Evolutionary conservation across 2,888 invertebrate genomes (phyloP), one percentile per base, ranked within the genome.

Genomic region (Steinernema scapterisci): DNA sequence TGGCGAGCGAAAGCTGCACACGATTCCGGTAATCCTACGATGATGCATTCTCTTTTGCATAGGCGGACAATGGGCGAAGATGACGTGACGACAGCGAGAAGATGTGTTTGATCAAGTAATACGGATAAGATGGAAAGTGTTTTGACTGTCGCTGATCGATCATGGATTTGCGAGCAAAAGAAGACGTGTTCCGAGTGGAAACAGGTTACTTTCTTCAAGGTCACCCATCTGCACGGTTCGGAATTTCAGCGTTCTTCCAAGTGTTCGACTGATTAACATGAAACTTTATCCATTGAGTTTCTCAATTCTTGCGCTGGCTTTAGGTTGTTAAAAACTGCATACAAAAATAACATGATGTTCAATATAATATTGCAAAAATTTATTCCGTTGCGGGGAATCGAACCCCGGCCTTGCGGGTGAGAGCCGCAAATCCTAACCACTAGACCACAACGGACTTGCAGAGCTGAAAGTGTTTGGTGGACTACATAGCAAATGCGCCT

Each of bases 381-480:
- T 13, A 70, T 70, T 70, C 71, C 71, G 71, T 44, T 46, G 72
- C 72, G 46, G 72, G 72, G 72, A 72, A 72, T 72, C 72, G 72
- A 72, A 72, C 72, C 46, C 72, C 46, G 72, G 72, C 72, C 72
- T 44, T 72, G 46, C 45, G 72, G 72, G 72, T 72, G 72, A 72
- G 48, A 72, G 72, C 72, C 72, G 45, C 46, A 72, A 72, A 72
- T 72, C 46, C 72, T 72, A 72, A 72, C 72, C 72, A 72, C 72
- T 48, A 48, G 48, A 48, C 48, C 3, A 48, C 48, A 48, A 48
- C 48, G 48, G 48, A 48, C 48, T 6, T 38, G 38, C n/a, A n/a
- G n/a, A n/a, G n/a, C n/a, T n/a, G n/a, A n/a, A n/a, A n/a, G n/a
- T n/a, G n/a, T n/a, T n/a, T n/a, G n/a, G n/a, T n/a, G n/a, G n/a